Base-by-base conservation (phyloP, 2,797 vertebrate genomes). In the Leuciscus waleckii region DNA sequence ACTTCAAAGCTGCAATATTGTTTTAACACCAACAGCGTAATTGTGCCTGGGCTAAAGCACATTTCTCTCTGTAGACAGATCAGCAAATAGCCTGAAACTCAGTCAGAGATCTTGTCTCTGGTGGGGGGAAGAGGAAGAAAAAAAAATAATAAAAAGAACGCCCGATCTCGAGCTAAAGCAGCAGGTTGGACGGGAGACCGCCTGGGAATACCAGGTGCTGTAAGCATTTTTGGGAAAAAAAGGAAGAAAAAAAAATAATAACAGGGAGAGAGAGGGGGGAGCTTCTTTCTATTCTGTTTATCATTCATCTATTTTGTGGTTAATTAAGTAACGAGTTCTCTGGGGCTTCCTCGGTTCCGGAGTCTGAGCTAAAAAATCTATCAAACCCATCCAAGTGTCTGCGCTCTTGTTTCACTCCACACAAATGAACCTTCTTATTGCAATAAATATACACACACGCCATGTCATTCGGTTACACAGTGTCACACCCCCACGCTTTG, bases 301-400 rank as follows among this genome's bases (percentile, higher is more conserved):
- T 91, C 92, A 92, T 92, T 92, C 91, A 56, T 90, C 90, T 85
- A 91, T 93, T 89, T 92, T 91, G 92, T 91, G 90, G 90, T 94
- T 94, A 93, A 95, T 95, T 94, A 94, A 92, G 92, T 91, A 93
- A 92, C 92, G 87, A 85, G 86, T 82, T 93, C 93, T 93, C 87
- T 23, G 79, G 93, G 94, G 90, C 79, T 81, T 71, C 63, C 69
- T 83, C 54, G 49, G 75, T 35, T 54, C 79, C 5, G 56, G 46
- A 86, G 79, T 71, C 16, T 1, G 75, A 85, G 91, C 92, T 90
- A 91, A 91, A 82, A 49, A 87, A 90, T 92, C 90, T 89, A 92
- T 93, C 92, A 91, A 91, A 87, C 90, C 91, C 87, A 89, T 90
- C 91, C 89, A 88, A 92, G 91, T 91, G 90, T 92, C 88, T 91